phyloP scores from a whole-genome alignment of 1,140 invertebrate genomes.

The Trypoxylus dichotomus region DNA sequence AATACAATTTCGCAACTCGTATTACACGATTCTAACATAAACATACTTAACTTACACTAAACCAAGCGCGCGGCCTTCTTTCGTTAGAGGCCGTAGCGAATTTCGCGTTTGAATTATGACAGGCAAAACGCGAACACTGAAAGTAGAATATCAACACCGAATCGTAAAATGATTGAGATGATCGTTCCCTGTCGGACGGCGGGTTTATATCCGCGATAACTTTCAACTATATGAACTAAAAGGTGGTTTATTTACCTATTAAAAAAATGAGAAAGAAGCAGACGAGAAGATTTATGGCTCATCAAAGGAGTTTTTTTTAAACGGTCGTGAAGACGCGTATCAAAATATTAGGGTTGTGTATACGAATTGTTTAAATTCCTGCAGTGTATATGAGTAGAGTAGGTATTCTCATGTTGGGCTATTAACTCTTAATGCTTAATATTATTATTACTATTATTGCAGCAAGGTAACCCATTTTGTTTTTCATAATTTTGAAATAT shows the following conservation, averaged over 20 bases:
- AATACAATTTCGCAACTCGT: neutral
- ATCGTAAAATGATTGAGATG: constrained; percentile 3
- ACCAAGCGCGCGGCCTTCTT: neutral
- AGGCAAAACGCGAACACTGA: neutral
- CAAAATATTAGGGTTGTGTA: too few species aligned
- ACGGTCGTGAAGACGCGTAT: neutral
- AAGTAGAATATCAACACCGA: neutral
- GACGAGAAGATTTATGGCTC: neutral
- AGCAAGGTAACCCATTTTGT: too few species aligned
- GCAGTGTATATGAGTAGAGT: too few species aligned
- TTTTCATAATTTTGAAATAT: too few species aligned
- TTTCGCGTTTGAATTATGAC: neutral
- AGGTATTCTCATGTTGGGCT: too few species aligned
- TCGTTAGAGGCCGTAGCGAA: neutral
- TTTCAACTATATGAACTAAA: neutral
- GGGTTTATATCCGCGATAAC: neutral
- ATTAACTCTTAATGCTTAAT: too few species aligned
- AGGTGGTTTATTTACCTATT: constrained; percentile 1
- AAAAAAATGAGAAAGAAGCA: neutral
- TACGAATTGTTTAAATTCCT: too few species aligned
- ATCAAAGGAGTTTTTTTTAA: neutral
- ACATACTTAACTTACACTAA: neutral
- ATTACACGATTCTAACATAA: neutral
- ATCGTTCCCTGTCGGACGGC: neutral
- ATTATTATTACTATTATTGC: too few species aligned